Conservation (phyloP, 2,797 vertebrate species). For the Phoebastria nigripes region DNA sequence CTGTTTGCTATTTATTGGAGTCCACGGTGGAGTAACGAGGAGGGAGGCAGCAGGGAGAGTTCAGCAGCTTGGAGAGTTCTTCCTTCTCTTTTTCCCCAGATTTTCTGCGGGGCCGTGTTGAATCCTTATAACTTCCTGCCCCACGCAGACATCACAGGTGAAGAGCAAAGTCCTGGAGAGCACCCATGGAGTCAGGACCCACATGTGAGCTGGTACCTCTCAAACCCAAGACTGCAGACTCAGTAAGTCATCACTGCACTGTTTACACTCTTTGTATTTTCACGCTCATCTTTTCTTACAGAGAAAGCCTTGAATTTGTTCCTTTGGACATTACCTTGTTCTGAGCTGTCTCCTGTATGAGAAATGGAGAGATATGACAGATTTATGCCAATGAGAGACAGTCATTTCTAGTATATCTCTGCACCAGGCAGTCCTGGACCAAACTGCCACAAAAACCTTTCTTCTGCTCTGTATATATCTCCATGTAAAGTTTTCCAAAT, state of each 20-base stretch:
- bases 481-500: neutral
- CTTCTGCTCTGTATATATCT: neutral
- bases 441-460: neutral
- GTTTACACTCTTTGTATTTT: neutral
- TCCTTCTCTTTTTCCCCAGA: neutral
- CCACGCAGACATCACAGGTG: neutral
- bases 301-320: neutral
- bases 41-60: neutral
- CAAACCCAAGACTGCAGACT: neutral
- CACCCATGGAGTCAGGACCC: neutral
- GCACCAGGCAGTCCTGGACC: no score
- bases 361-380: neutral
- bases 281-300: neutral
- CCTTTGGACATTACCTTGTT: neutral
- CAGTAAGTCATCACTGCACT: neutral
- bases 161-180: neutral
- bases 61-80: neutral
- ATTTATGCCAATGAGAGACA: neutral
- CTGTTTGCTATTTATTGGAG: conserved; percentile 72
- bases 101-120: neutral
- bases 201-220: neutral
- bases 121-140: neutral
- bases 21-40: neutral
- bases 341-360: neutral
- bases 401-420: neutral